phyloP scores from a whole-genome alignment of 2,888 invertebrate species.

The Pasiphila rectangulata region DNA sequence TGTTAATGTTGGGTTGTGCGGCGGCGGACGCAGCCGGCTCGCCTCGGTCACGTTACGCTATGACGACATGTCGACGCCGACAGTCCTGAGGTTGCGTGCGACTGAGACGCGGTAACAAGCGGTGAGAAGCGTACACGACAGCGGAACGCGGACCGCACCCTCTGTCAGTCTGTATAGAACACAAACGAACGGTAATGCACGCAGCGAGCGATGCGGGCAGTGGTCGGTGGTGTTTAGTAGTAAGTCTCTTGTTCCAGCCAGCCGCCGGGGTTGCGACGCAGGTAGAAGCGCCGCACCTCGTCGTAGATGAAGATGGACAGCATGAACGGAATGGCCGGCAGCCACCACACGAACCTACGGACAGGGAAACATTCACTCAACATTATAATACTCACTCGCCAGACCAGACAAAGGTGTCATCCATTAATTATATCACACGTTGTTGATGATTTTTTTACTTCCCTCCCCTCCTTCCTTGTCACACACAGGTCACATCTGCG shows the following conservation, averaged over 20 bases:
- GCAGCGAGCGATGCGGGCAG: slow-evolving; percentile 67
- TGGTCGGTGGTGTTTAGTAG: slow-evolving; percentile 85
- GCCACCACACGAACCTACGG: slow-evolving; percentile 97
- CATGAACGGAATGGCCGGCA: slow-evolving; percentile 98
- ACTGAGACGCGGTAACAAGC: slow-evolving; percentile 67
- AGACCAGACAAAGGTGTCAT: no score
- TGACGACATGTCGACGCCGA: slow-evolving; percentile 31
- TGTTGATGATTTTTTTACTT: no score
- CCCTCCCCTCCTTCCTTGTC: no score
- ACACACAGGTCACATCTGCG: no score
- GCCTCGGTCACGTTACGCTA: slow-evolving; percentile 47
- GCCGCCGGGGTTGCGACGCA: slow-evolving; percentile 98
- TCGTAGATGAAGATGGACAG: slow-evolving; percentile 99
- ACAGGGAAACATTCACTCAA: slow-evolving; percentile 7
- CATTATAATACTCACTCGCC: neutral
- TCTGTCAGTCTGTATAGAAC: slow-evolving; percentile 70
- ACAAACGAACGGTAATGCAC: slow-evolving; percentile 70
- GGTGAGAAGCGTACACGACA: slow-evolving; percentile 75
- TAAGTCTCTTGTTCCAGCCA: slow-evolving; percentile 99
- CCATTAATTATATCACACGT: neutral
- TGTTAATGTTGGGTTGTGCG: slow-evolving; percentile 37
- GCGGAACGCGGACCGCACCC: slow-evolving; percentile 65
- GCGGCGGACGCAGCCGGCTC: slow-evolving; percentile 41
- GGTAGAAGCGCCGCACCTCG: slow-evolving; percentile 97
- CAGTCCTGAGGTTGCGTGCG: slow-evolving; percentile 28